Evolutionary conservation across 2,113 vertebrate genomes (phyloP).

Genomic region (Petromus typicus): DNA sequence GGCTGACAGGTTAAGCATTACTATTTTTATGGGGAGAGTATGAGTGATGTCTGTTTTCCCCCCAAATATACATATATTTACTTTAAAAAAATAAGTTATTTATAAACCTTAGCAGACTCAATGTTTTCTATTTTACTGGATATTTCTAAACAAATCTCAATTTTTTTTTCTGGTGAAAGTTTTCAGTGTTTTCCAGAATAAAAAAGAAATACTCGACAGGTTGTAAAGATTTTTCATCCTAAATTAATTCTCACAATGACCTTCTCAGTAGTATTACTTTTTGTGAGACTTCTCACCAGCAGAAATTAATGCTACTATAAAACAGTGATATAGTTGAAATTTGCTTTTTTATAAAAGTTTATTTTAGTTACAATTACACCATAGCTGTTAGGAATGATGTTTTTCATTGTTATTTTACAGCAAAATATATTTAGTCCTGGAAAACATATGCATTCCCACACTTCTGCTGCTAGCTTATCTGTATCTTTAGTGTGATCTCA

Average conservation of each 20-base stretch:
- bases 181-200: background rate
- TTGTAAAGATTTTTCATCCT: background rate
- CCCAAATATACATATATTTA: slow-evolving; percentile 83
- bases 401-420: slow-evolving; percentile 80
- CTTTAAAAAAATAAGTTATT: slow-evolving; percentile 74
- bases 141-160: slow-evolving; percentile 67
- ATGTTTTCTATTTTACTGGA: slow-evolving; percentile 69
- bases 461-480: background rate
- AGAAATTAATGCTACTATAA: background rate
- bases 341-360: slow-evolving; percentile 72
- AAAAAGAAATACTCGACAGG: background rate
- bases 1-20: slow-evolving; percentile 95
- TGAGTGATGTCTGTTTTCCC: slow-evolving; percentile 87
- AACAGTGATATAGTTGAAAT: slow-evolving; percentile 73
- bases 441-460: slow-evolving; percentile 62
- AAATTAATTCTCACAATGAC: slow-evolving; percentile 15
- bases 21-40: slow-evolving; percentile 86
- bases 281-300: background rate
- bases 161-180: slow-evolving; percentile 4
- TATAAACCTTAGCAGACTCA: slow-evolving; percentile 67
- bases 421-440: slow-evolving; percentile 67
- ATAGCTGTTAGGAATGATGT: slow-evolving; percentile 76
- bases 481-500: slow-evolving; percentile 64
- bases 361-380: slow-evolving; percentile 59
- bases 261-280: background rate